Evolutionary conservation across 2,113 vertebrate genomes (phyloP), one percentile per base, ranked within the genome.

Genomic region (Ameiurus melas): DNA sequence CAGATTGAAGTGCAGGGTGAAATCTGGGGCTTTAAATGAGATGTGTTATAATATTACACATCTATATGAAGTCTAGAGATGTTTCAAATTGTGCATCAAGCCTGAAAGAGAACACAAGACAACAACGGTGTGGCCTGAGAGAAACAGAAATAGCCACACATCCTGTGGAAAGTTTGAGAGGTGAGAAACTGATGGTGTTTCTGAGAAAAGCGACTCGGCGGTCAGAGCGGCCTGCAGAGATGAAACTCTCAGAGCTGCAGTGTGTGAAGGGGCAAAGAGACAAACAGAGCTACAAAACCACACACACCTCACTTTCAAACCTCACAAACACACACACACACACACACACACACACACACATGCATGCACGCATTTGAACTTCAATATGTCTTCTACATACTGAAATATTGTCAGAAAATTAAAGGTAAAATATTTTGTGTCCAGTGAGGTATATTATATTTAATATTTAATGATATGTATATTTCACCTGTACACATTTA

Each of bases 221-320:
- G n/a, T n/a, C n/a, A n/a, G n/a, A n/a, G n/a, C n/a, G n/a, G n/a
- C n/a, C n/a, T n/a, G n/a, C n/a, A n/a, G n/a, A n/a, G n/a, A n/a
- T n/a, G n/a, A n/a, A n/a, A n/a, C n/a, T n/a, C n/a, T n/a, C n/a
- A n/a, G n/a, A n/a, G n/a, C n/a, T n/a, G n/a, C n/a, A n/a, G n/a
- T n/a, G n/a, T 64, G 83, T 84, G 39, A 84, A 83, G 81, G 33
- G 19, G 58, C 58, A 43, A 83, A 30, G 83, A 84, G 19, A 82
- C 19, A 82, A 82, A 82, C n/a, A 33, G 9, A 39, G 30, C 27
- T 83, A 43, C 36, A 64, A 60, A 83, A 60, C 57, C 81, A 83
- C 81, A 30, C 9, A 25, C 16, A 58, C 14, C 47, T 19, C 4
- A 16, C 39, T 1, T 47, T 3, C n/a, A 4, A 6, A 80, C 6